These are phyloP conservation scores for Monochamus saltuarius DNA, from an alignment of 1,140 invertebrate genomes.

Conservation along the genomic window DNA sequence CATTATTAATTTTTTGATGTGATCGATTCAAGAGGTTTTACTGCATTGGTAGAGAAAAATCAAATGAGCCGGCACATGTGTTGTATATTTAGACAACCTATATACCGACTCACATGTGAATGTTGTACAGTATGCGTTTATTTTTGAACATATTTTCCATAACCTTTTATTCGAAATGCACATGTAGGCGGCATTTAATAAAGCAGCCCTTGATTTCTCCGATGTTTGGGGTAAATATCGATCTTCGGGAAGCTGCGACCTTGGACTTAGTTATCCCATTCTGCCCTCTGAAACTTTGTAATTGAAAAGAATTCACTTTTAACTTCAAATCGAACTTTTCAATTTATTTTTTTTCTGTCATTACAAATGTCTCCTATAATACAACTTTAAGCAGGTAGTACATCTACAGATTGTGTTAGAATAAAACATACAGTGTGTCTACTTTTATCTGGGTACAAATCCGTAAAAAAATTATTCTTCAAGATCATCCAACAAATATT, in stretches of 20 bases:
- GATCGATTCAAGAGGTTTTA: too few species aligned
- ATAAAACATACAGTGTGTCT: too few species aligned
- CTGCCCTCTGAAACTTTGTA: background rate
- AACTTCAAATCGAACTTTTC: background rate
- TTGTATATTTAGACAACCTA: background rate
- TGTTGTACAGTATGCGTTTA: background rate
- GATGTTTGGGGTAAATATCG: constrained; percentile 9
- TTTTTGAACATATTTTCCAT: background rate
- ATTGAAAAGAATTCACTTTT: background rate
- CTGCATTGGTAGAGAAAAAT: background rate
- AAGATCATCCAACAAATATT: too few species aligned
- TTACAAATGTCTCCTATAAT: background rate
- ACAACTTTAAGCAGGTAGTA: background rate
- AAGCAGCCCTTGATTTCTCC: background rate
- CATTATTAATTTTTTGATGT: background rate
- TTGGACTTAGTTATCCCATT: constrained; percentile 18
- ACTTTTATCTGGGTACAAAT: background rate
- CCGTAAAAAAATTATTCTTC: background rate
- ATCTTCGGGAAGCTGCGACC: constrained; percentile 19
- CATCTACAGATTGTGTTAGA: background rate
- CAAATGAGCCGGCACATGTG: background rate
- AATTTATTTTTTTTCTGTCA: background rate
- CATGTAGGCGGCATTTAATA: background rate
- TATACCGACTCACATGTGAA: background rate
- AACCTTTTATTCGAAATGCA: too few species aligned